Evolutionary conservation across 1,140 invertebrate species (phyloP), one percentile per base, ranked within the genome.

Genomic region (Lasioglossum baleicum): DNA sequence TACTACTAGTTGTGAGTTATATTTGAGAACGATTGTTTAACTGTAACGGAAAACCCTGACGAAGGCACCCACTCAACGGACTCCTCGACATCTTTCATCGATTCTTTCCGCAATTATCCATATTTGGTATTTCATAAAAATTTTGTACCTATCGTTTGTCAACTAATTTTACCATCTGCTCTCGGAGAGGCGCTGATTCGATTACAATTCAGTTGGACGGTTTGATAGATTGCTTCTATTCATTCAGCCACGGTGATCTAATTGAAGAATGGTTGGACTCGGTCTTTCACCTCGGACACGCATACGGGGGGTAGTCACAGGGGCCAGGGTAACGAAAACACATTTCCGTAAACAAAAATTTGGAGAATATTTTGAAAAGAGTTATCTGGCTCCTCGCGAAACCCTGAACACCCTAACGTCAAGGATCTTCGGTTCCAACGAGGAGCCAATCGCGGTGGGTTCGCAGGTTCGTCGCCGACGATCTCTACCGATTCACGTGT

Each of bases 31-130:
- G 89, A 90, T 88, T 85, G 88, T 92, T 92, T 90, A 79, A 92
- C 91, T 93, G 92, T 93, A 93, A 93, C 91, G 89, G 83, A 93
- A 93, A 93, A 92, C 91, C 92, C 92, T 92, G 87, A 93, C 92
- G 90, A 90, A 93, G 91, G 92, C 92, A 93, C 88, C 87, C 91
- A 93, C 92, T 92, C 64, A 80, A 82, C 90, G 91, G 91, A 91
- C 82, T 53, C 72, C 58, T 64, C 58, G 66, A 22, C 1, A 8
- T 42, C 2, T 17, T 2, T 48, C 31, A 48, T 53, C 51, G 51
- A 53, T 53, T 6, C 4, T 53, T 2, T 2, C 11, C 10, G 17
- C 17, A 17, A 6, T 53, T 20, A 13, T 7, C 17, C 13, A 15
- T 5, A 0, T 48, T 13, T 11, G 44, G 10, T 48, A 13, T 2